Percentiles rank a stretch among this genome's conserved stretches.
Conservation (phyloP, 1,140 invertebrate species). For the Pentalonia nigronervosa region DNA sequence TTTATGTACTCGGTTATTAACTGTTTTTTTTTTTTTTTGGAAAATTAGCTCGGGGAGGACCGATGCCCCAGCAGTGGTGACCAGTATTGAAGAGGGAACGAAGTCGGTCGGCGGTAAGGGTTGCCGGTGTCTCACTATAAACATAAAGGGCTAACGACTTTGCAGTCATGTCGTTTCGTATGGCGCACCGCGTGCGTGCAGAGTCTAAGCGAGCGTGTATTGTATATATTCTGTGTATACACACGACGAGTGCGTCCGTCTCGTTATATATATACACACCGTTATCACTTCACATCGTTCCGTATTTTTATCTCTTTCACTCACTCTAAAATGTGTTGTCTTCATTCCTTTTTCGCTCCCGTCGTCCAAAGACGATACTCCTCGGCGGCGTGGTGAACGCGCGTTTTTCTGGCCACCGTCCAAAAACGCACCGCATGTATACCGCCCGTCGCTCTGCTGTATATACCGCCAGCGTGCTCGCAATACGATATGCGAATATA, state of each 20-base stretch:
- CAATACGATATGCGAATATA: constrained; percentile 32
- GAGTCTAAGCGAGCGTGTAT: not conserved
- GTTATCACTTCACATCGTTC: not conserved
- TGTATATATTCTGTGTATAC: not conserved
- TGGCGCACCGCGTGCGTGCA: not conserved
- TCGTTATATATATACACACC: not conserved
- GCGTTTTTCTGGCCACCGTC: not conserved
- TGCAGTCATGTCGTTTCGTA: not conserved
- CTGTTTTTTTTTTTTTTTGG: not conserved
- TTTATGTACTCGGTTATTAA: constrained; percentile 28
- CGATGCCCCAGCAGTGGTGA: not conserved
- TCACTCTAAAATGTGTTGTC: not conserved
- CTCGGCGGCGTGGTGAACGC: not conserved
- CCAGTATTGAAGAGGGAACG: not conserved
- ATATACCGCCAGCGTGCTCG: not conserved
- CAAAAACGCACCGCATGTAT: not conserved
- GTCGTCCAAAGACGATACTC: not conserved
- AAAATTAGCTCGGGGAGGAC: not conserved
- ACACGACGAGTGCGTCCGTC: not conserved
- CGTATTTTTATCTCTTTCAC: not conserved
- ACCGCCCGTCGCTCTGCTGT: not conserved
- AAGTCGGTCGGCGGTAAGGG: not conserved
- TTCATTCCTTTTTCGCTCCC: not conserved
- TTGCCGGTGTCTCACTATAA: not conserved
- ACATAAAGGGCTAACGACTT: constrained; percentile 40